phyloP scores from a whole-genome alignment of 2,113 vertebrate genomes.

The Petrocephalus zakoni region DNA sequence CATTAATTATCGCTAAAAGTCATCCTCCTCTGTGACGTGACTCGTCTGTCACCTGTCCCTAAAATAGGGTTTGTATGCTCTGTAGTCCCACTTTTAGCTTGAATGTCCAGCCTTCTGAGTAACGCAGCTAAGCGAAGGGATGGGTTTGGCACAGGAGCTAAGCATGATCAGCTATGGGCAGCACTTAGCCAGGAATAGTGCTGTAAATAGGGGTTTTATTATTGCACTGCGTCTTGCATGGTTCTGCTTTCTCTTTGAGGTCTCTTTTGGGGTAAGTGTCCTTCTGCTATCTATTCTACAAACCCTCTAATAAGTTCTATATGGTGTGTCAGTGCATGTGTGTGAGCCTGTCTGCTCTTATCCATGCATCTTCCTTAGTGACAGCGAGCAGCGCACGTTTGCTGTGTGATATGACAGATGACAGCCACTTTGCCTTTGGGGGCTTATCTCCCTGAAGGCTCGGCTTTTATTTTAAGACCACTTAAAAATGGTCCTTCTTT shows the following conservation, averaged over 20 bases:
- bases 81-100: not conserved
- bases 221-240: not conserved
- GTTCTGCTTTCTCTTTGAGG: not conserved
- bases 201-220: not conserved
- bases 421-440: not conserved
- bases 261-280: not conserved
- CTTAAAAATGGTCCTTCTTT: conserved; percentile 21
- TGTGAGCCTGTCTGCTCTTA: not conserved
- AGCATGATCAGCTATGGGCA: not conserved
- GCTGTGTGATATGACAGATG: not conserved
- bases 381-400: not conserved
- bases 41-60: not conserved
- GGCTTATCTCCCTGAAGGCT: conserved; percentile 20
- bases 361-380: not conserved
- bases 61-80: not conserved
- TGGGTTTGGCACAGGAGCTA: not conserved
- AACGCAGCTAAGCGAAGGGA: not conserved
- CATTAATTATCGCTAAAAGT: not conserved
- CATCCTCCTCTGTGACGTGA: not conserved
- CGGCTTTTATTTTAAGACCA: conserved; percentile 15
- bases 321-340: not conserved
- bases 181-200: not conserved
- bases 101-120: not conserved
- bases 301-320: not conserved
- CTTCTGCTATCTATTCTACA: not conserved